Base-by-base conservation (phyloP, 1,140 invertebrate species). In the Heliothis subflexa region DNA sequence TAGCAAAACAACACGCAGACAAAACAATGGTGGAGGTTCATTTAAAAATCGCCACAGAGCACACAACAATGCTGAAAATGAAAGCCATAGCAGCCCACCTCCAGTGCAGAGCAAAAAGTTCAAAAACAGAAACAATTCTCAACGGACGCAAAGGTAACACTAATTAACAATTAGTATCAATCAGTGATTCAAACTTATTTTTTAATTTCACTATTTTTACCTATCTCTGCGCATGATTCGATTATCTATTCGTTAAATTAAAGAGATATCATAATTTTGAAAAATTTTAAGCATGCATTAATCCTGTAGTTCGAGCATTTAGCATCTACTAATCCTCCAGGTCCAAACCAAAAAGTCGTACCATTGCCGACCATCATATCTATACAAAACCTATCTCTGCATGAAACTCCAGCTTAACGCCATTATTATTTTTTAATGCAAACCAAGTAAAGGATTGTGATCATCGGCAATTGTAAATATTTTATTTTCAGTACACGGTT, bases 1-100 rank as follows among this genome's bases (percentile, higher is more conserved):
- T 74, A 85, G 88, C 75, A 95, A 96, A 89, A 93, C 95, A 13
- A 95, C 95, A 3, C 92, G 96, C 55, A 94, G 95, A 86, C 95
- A 95, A 78, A 81, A 93, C 57, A 89, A 81, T 47, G 87, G 81
- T 71, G 93, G 91, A 54, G 89, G 88, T 28, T 94, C 91, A 14
- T 95, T 94, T 82, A 95, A 95, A 86, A 95, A 95, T 85, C 86
- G 93, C 49, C 88, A 93, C 80, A 86, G 90, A 86, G 72, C 89
- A n/a, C 94, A 90, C 74, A 88, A 88, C 55, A 88, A 89, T 73
- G 74, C 87, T 47, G 91, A 94, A 70, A 86, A 85, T 28, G 88
- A 92, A 74, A 86, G 83, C 71, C 85, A 88, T 10, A 82, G 84
- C 47, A 83, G 54, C 16, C 85, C 70, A 73, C 84, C 85, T 75